These are phyloP conservation scores for Reticulitermes lucifugus DNA, from an alignment of 2,888 invertebrate genomes.

Conservation along the genomic window DNA sequence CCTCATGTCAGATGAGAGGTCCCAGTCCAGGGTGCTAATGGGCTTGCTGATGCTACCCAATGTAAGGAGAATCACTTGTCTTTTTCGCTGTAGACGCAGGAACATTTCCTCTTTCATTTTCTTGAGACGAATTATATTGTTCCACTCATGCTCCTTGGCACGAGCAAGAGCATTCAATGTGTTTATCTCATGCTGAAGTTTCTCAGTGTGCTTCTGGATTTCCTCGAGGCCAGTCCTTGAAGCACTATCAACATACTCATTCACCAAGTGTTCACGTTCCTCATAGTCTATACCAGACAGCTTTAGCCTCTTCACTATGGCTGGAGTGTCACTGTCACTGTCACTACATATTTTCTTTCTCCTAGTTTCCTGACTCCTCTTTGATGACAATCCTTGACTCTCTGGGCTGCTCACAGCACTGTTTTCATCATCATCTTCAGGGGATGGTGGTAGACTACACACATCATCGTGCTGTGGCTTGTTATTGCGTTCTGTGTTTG, in stretches of 20 bases:
- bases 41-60: conserved; percentile 50
- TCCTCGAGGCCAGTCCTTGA: conserved; percentile 72
- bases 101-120: conserved; percentile 88
- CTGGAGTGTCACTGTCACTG: conserved; percentile 50
- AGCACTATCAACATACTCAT: conserved; percentile 73
- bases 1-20: conserved; percentile 47
- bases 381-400: neutral
- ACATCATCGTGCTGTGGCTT: conserved; percentile 14
- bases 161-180: conserved; percentile 79
- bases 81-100: conserved; percentile 76
- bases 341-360: conserved; percentile 42
- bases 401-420: conserved; percentile 26
- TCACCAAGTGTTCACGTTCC: conserved; percentile 55
- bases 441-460: conserved; percentile 24
- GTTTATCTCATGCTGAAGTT: conserved; percentile 68
- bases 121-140: conserved; percentile 82
- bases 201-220: conserved; percentile 73
- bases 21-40: conserved; percentile 51
- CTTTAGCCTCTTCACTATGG: conserved; percentile 46
- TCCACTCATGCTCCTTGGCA: conserved; percentile 89
- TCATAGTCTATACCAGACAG: conserved; percentile 44
- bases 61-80: conserved; percentile 66
- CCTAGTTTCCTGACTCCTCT: neutral
- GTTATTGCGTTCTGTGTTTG: neutral
- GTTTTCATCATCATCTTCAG: conserved; percentile 25